Evolutionary conservation across 2,113 vertebrate species (phyloP).

Genomic region (Leucoraja erinaceus): DNA sequence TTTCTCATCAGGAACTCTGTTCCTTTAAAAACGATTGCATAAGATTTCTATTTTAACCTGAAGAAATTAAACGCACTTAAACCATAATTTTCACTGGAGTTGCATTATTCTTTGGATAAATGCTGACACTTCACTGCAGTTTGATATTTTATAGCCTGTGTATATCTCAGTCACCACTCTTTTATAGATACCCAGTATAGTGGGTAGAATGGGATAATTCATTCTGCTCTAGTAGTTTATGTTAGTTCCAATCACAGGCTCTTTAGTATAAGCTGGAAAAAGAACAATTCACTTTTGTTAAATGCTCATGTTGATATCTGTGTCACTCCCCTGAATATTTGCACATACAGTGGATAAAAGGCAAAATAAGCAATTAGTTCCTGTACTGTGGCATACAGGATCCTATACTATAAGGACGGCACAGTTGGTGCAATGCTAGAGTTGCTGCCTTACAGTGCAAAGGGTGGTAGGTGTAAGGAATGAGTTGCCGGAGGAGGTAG

Average conservation of each 20-base stretch:
- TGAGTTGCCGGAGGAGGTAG: too few relatives aligned
- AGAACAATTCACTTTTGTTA: background rate
- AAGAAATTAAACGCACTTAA: slow-evolving; percentile 4
- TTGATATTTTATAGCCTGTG: background rate
- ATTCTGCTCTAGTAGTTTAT: background rate
- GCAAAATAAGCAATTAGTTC: background rate
- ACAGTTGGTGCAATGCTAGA: too few relatives aligned
- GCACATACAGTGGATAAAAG: background rate
- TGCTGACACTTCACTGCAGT: background rate
- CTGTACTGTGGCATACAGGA: too few relatives aligned
- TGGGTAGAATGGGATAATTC: background rate
- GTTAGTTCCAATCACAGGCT: background rate
- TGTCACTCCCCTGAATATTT: background rate
- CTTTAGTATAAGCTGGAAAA: background rate
- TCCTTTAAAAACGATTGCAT: background rate
- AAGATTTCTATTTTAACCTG: background rate
- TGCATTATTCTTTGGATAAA: background rate
- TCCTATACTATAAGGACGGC: too few relatives aligned
- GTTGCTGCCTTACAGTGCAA: too few relatives aligned
- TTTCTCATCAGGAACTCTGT: background rate
- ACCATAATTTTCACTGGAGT: background rate
- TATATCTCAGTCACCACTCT: background rate
- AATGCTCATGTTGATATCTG: background rate
- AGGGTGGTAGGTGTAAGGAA: too few relatives aligned
- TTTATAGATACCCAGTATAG: background rate